A percentile compares a stretch with the other conserved stretches of the same genome.
Evolutionary conservation across 2,113 vertebrate genomes (phyloP).

Genomic region (Melanotaenia duboulayi): DNA sequence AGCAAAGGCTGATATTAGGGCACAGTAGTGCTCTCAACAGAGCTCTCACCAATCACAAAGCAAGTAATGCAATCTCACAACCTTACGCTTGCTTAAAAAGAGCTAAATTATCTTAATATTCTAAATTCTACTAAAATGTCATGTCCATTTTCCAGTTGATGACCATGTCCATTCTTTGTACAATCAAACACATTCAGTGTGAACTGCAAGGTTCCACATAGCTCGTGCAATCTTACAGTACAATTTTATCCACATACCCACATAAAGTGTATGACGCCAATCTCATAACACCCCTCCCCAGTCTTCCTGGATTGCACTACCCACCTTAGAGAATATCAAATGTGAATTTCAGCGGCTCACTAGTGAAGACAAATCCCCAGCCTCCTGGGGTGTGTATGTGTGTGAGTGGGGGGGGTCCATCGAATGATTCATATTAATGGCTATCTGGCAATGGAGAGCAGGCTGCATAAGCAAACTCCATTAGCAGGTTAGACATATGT

Average conservation of each 20-base stretch:
- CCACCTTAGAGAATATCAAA: slow-evolving; percentile 78
- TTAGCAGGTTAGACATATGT: slow-evolving; percentile 82
- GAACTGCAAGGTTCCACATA: background rate
- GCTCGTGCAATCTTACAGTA: slow-evolving; percentile 26
- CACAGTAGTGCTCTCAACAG: slow-evolving; percentile 19
- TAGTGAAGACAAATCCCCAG: slow-evolving; percentile 86
- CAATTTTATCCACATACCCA: slow-evolving; percentile 10
- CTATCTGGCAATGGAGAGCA: slow-evolving; percentile 74
- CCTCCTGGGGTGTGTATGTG: slow-evolving; percentile 60
- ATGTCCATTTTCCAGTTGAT: slow-evolving; percentile 37
- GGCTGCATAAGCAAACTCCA: slow-evolving; percentile 83
- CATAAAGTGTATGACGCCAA: slow-evolving; percentile 49
- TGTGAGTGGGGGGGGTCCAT: slow-evolving; percentile 54
- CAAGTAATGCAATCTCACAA: slow-evolving; percentile 39
- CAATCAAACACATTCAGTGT: background rate
- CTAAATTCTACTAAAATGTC: slow-evolving; percentile 24
- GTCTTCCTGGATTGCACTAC: slow-evolving; percentile 37
- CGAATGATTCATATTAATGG: slow-evolving; percentile 86
- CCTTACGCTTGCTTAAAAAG: slow-evolving; percentile 25
- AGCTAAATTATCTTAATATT: slow-evolving; percentile 19
- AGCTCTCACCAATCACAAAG: slow-evolving; percentile 24
- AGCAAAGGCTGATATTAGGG: slow-evolving; percentile 35
- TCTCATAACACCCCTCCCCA: slow-evolving; percentile 32
- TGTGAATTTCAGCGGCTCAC: slow-evolving; percentile 79
- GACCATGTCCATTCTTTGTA: slow-evolving; percentile 17